Base-by-base conservation (phyloP, 2,888 invertebrate species). In the Tetragonula carbonaria region DNA sequence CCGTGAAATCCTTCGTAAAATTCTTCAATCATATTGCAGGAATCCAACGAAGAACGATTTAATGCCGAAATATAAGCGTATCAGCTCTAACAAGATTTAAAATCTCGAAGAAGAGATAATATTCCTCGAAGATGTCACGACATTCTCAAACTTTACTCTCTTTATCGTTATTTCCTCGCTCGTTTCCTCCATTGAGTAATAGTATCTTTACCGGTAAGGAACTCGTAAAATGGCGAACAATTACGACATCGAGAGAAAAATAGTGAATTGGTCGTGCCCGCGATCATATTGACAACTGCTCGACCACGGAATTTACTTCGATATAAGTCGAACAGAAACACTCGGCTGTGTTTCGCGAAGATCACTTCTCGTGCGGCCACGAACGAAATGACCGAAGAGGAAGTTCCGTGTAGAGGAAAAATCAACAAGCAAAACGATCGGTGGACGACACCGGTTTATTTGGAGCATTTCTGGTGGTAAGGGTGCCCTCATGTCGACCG, bases 391-490 rank as follows among this genome's bases (percentile, higher is more conserved):
- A 4, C 23, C 28, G 4, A 57, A 62, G 8, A 45, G 16, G 18
- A 51, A 65, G 23, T 8, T 50, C 13, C 53, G n/a, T 18, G 59
- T 14, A 53, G 63, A 33, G 38, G 28, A n/a, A 63, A 28, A 74
- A 68, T 75, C 65, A 76, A 80, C 63, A 70, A 51, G 16, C 55
- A 23, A 71, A 71, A 59, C 80, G 51, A 66, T 55, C 71, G 53
- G 53, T 11, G 71, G 51, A 18, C 53, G 65, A 63, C 16, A 18
- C 14, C n/a, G 6, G 55, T 51, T 18, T 21, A 62, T 23, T 68
- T 28, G 18, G 28, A 53, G 62, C 38, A 66, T 14, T 16, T 55
- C 45, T 50, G 51, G 55, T 21, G 18, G 50, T 63, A 55, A 68
- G 55, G 72, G 73, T 72, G 55, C 72, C 78, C 62, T 63, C 55